phyloP scores from a whole-genome alignment of 2,113 vertebrate species.

The Carassius carassius region DNA sequence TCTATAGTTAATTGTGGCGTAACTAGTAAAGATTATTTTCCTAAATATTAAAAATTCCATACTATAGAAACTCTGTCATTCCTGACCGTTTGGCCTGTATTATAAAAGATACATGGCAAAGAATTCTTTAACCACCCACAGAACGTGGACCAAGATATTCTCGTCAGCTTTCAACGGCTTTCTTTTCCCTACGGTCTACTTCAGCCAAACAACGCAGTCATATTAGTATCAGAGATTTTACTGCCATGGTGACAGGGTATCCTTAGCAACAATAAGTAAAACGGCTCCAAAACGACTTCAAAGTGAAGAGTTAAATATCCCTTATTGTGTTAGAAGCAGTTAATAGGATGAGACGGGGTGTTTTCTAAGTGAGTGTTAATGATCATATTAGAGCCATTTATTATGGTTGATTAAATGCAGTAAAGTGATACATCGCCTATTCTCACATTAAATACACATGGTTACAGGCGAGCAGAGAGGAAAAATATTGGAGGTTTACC shows the following conservation, averaged over 20 bases:
- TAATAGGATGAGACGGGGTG: not conserved
- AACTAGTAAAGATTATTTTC: too few relatives aligned
- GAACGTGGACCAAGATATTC: conserved; percentile 2
- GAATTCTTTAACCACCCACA: conserved; percentile 16
- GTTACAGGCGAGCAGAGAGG: not conserved
- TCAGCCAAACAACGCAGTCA: conserved; percentile 20
- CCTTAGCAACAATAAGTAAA: conserved; percentile 54
- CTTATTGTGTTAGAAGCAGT: conserved; percentile 10
- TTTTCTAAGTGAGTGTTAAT: conserved; percentile 23
- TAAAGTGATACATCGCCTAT: not conserved
- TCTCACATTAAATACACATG: not conserved
- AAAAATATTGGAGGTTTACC: not conserved
- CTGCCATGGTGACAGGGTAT: conserved; percentile 47
- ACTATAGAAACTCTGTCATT: conserved; percentile 6
- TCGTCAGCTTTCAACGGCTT: not conserved
- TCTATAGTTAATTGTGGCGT: too few relatives aligned
- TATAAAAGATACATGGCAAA: conserved; percentile 45
- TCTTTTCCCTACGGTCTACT: conserved; percentile 2
- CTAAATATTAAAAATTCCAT: conserved; percentile 12
- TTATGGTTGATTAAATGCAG: conserved; percentile 24
- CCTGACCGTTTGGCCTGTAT: conserved; percentile 1
- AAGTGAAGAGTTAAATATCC: conserved; percentile 13
- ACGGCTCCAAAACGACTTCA: conserved; percentile 22
- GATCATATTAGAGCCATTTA: conserved; percentile 12
- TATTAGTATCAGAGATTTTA: conserved; percentile 45